Evolutionary conservation across 2,113 vertebrate genomes (phyloP).

Genomic region (Smithornis capensis): DNA sequence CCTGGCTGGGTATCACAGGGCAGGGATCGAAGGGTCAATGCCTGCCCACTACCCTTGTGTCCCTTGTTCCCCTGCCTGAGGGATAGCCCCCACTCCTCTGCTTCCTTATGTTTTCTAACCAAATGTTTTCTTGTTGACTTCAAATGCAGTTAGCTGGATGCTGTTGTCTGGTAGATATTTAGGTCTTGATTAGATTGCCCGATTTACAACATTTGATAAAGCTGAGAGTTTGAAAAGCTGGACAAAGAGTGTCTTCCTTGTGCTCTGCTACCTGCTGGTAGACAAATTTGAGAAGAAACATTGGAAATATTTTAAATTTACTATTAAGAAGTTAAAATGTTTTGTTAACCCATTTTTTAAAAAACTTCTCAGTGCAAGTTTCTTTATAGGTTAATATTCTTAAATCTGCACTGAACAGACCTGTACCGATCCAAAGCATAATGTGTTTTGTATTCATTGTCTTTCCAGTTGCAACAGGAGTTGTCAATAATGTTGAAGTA

Average conservation of each 20-base stretch:
- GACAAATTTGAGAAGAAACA: background rate
- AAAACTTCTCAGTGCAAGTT: background rate
- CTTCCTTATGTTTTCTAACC: background rate
- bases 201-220: background rate
- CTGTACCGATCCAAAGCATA: background rate
- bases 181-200: background rate
- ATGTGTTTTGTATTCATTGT: background rate
- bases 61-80: background rate
- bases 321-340: background rate
- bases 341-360: background rate
- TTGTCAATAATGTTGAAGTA: background rate
- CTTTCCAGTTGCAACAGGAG: background rate
- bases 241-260: background rate
- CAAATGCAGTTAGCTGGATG: background rate
- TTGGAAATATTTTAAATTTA: background rate
- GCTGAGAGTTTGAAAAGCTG: background rate
- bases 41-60: fast-evolving
- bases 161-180: background rate
- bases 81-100: fast-evolving
- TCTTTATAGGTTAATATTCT: background rate
- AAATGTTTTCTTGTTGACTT: background rate
- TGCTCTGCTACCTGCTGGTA: background rate
- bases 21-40: background rate
- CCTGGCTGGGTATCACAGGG: background rate
- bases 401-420: background rate